Base-by-base conservation (phyloP, 2,888 invertebrate species). In the Dolichomitus sp. region DNA sequence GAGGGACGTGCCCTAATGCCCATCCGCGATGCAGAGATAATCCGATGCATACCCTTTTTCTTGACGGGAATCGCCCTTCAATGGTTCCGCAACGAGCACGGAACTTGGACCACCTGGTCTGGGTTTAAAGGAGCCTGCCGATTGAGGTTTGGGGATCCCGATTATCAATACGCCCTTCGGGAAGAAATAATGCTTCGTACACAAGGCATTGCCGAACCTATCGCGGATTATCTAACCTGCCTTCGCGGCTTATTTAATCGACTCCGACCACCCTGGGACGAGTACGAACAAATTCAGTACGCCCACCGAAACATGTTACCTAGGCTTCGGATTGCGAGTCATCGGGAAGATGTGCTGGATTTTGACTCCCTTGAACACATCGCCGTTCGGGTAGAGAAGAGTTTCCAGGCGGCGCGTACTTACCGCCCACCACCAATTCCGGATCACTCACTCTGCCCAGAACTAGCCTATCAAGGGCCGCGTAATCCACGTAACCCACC, bases 1-100 rank as follows among this genome's bases (percentile, higher is more conserved):
- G 40, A 40, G 12, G 40, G 40, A 3, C 40, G 40, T 40, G 40
- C 40, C 1, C 6, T 40, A 40, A 40, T 40, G 40, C 40, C 40
- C 4, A 40, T 40, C 2, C 40, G 40, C 5, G 40, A 40, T 40
- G 40, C 40, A 12, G 40, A 40, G 6, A 1, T 7, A 12, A 40
- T 40, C 4, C 69, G 68, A 0, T 79, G 79, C 27, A 2, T 79
- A 5, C 79, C 79, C 66, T 12, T 79, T 79, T 52, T 48, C 72
- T 0, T 30, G 4, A 68, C 45, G 11, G 79, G 79, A 0, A 27
- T 79, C 1, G 72, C 79, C 1, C 30, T 79, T 0, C 72, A 57
- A 12, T 79, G 79, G 73, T 79, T 66, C 33, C 45, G 65, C 0
- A 45, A 45, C 65, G 65, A 65, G 2, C 45, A 27, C 6, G 30